Conservation (phyloP, 2,113 vertebrate species). For the Marmota flaviventris region DNA sequence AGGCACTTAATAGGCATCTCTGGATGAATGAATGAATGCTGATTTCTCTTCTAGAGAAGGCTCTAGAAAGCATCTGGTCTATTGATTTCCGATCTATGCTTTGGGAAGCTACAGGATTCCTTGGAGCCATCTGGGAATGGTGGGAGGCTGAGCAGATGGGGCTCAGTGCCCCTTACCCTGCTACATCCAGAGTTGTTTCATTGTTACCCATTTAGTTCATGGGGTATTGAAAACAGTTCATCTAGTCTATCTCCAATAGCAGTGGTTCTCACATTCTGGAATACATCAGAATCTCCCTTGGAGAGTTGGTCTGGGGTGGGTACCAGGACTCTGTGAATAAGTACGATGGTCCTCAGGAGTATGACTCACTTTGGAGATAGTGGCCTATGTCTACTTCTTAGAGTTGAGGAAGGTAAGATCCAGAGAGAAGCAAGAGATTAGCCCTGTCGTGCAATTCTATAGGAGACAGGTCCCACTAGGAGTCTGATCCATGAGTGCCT, state of each 20-base stretch:
- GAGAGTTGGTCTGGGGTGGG: neutral
- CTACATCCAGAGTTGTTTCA: neutral
- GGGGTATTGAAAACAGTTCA: neutral
- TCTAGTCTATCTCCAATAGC: neutral
- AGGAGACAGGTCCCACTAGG: neutral
- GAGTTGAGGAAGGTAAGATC: neutral
- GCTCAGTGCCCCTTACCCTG: neutral
- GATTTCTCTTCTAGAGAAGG: neutral
- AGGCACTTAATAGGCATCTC: neutral
- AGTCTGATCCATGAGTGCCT: neutral
- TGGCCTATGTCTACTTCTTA: neutral
- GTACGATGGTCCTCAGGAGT: neutral
- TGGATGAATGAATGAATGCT: neutral
- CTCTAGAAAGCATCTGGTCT: neutral
- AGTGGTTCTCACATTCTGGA: neutral
- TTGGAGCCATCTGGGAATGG: neutral
- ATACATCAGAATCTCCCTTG: neutral
- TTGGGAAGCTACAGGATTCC: neutral
- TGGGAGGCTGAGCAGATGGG: neutral
- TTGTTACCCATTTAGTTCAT: neutral
- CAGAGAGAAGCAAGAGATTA: neutral
- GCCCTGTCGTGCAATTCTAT: rapidly evolving
- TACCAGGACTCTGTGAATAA: neutral
- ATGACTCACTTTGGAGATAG: neutral
- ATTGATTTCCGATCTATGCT: neutral